Evolutionary conservation across 2,113 vertebrate species (phyloP).

Genomic region (Dryoscopus gambensis): DNA sequence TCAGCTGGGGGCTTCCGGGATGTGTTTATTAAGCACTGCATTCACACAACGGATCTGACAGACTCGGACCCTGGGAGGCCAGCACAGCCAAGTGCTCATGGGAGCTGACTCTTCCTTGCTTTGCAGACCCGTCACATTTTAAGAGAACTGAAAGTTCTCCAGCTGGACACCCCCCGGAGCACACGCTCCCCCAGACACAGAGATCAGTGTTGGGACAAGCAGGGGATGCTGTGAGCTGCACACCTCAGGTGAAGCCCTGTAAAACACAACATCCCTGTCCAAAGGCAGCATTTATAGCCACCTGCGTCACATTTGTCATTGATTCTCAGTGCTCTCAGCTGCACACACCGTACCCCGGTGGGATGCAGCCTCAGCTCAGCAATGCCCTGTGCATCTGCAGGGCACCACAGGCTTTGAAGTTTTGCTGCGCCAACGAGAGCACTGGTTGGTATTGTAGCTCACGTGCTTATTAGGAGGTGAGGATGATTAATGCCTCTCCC

Average conservation of each 20-base stretch:
- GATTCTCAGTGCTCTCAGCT: not conserved
- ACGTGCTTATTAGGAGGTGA: conserved; percentile 22
- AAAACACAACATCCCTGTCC: not conserved
- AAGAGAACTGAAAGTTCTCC: not conserved
- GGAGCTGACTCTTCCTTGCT: not conserved
- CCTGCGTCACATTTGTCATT: not conserved
- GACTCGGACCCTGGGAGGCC: rapidly evolving
- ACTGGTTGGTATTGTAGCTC: not conserved
- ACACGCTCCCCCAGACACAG: not conserved
- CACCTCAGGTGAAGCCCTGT: not conserved
- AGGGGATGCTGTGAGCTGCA: not conserved
- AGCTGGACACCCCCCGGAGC: not conserved
- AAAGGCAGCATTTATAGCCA: not conserved
- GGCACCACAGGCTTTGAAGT: conserved; percentile 46
- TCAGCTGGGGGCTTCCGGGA: not conserved
- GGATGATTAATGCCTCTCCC: conserved; percentile 59
- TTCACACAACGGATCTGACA: rapidly evolving
- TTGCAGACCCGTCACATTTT: not conserved
- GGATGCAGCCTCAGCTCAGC: conserved; percentile 14
- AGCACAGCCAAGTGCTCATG: rapidly evolving
- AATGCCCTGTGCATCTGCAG: not conserved
- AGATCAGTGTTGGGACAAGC: rapidly evolving
- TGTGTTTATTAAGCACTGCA: not conserved
- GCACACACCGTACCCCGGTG: not conserved
- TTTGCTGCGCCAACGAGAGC: not conserved